Conservation (phyloP, 2,113 vertebrate species). For the Gambusia affinis region DNA sequence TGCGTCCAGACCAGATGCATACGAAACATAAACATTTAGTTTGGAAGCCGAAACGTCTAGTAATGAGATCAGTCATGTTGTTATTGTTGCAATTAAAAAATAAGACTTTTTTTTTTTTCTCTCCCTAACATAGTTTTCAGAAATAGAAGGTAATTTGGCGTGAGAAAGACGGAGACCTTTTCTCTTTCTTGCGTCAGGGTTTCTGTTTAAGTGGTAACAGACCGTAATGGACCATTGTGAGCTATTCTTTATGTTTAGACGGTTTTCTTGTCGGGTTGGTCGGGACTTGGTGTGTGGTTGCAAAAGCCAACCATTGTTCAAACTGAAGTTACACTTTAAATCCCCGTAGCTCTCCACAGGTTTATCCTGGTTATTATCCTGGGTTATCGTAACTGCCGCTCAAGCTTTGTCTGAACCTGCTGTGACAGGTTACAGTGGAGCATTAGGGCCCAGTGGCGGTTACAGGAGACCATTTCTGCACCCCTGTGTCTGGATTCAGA, state of each 20-base stretch:
- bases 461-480: background rate
- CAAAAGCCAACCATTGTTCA: slow-evolving; percentile 34
- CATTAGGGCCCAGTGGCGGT: slow-evolving; percentile 32
- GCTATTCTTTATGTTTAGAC: slow-evolving; percentile 34
- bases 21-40: slow-evolving; percentile 75
- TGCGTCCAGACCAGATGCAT: slow-evolving; percentile 57
- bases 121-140: slow-evolving; percentile 18
- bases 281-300: slow-evolving; percentile 39
- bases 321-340: slow-evolving; percentile 44
- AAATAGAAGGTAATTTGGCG: slow-evolving; percentile 49
- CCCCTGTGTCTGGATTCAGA: background rate
- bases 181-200: slow-evolving; percentile 18
- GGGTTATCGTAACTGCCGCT: slow-evolving; percentile 41
- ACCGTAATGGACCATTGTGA: slow-evolving; percentile 26
- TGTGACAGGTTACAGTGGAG: slow-evolving; percentile 57
- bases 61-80: slow-evolving; percentile 56
- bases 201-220: slow-evolving; percentile 25
- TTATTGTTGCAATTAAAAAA: slow-evolving; percentile 51
- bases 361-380: slow-evolving; percentile 54
- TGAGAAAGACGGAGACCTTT: slow-evolving; percentile 48
- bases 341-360: slow-evolving; percentile 27
- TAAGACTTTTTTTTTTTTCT: slow-evolving; percentile 7
- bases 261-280: slow-evolving; percentile 16
- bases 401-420: slow-evolving; percentile 48
- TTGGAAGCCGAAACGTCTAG: slow-evolving; percentile 62